Evolutionary conservation across 2,888 invertebrate genomes (phyloP), one percentile per base, ranked within the genome.

Genomic region (Thereva nobilitata): DNA sequence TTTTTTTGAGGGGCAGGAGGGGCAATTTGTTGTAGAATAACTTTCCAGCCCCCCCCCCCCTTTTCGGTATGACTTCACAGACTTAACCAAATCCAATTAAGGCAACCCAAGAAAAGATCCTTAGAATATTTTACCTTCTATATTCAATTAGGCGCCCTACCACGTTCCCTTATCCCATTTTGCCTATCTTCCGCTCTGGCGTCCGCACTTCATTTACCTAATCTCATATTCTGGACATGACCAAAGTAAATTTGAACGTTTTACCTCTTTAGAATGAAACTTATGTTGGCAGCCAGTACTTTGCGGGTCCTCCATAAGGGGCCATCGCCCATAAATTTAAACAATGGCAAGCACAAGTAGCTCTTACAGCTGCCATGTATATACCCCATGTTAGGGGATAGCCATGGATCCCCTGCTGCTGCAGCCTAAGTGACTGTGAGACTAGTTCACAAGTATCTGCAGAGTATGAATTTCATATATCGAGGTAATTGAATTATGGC

Each of bases 181-280:
- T 23, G 23, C 23, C 2, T 23, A 2, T 23, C 23, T 23, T 23
- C 23, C 23, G 23, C 23, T 23, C 23, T 23, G 23, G 23, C 50
- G 42, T 61, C 61, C 47, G 59, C 61, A 66, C 57, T 68, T 68
- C 64, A 68, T 68, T 64, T 64, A 57, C 66, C 67, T 68, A 68
- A 68, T 68, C 66, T 67, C 64, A 68, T 68, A 68, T 68, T 68
- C 68, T 68, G 66, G 64, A 67, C 68, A 68, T 68, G 64, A 67
- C 67, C 66, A 68, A 68, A 68, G 54, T 64, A 64, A 64, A 64
- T 64, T 64, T 64, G 54, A 64, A 47, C 45, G 45, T 54, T 55
- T 47, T 44, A 64, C 53, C 54, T 47, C 64, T 53, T 64, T 64
- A 53, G 50, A 53, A 7, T 5, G 44, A 64, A 50, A 61, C 42